phyloP scores from a whole-genome alignment of 1,140 invertebrate genomes.

The Sycophila sp. region DNA sequence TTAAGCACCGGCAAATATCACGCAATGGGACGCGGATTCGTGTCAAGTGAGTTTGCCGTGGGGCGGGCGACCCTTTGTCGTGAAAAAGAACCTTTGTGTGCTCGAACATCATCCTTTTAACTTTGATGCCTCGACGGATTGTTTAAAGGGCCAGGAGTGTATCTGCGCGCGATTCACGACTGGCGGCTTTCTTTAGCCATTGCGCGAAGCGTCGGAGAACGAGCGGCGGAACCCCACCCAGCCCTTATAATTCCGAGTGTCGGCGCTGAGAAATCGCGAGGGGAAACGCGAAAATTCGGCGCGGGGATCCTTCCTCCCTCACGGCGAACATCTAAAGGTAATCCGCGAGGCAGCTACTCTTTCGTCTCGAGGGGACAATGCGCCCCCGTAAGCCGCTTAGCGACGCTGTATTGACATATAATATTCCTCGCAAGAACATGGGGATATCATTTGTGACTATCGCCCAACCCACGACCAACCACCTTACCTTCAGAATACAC shows the following conservation, averaged over 20 bases:
- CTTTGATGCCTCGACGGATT: background rate
- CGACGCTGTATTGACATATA: conserved; percentile 38
- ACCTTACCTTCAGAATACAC: conserved; percentile 1
- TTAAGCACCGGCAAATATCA: conserved; percentile 52
- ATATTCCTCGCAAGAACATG: conserved; percentile 33
- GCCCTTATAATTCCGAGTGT: background rate
- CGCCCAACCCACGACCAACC: background rate
- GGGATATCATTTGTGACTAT: conserved; percentile 21
- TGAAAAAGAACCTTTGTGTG: conserved; percentile 9
- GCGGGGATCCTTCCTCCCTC: background rate
- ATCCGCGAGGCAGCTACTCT: background rate
- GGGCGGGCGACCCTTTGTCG: conserved; percentile 42
- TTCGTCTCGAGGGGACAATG: conserved; percentile 25
- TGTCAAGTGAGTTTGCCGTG: conserved; percentile 49
- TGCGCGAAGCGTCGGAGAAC: no score
- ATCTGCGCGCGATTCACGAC: background rate
- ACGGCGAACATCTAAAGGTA: background rate
- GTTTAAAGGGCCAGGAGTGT: background rate
- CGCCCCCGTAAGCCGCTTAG: conserved; percentile 35
- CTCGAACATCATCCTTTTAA: conserved; percentile 1
- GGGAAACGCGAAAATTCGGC: background rate
- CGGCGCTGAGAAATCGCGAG: background rate
- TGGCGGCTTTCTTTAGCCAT: background rate
- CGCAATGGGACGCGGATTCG: conserved; percentile 51
- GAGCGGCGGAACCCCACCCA: no score